A percentile compares a stretch with the other conserved stretches of the same genome.
These are phyloP conservation scores for Conistra vaccinii DNA, from an alignment of 2,888 invertebrate genomes.

Conservation along the genomic window DNA sequence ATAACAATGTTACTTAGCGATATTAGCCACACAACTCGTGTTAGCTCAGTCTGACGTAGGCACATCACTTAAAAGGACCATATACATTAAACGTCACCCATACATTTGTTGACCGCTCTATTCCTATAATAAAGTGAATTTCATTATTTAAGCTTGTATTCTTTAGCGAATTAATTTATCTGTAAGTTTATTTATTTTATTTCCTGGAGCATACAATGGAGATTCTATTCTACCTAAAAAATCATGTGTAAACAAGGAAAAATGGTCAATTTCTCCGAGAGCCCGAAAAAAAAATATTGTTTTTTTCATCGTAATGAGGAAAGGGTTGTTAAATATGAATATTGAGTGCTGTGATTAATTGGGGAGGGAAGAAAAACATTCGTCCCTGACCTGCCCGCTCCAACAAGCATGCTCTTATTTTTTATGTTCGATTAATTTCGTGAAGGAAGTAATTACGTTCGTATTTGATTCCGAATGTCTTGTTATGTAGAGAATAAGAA, in stretches of 20 bases:
- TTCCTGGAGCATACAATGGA: conserved; percentile 1
- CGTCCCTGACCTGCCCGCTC: conserved; percentile 37
- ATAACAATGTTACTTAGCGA: conserved; percentile 46
- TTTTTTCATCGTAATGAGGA: conserved; percentile 28
- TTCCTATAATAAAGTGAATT: conserved; percentile 36
- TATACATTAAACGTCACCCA: conserved; percentile 42
- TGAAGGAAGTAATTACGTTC: conserved; percentile 24
- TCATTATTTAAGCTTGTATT: conserved; percentile 31
- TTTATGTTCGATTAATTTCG: conserved; percentile 23
- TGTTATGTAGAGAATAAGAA: not conserved
- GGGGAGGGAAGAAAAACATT: conserved; percentile 22
- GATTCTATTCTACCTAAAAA: conserved; percentile 3
- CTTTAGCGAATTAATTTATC: not conserved
- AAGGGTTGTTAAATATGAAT: conserved; percentile 41
- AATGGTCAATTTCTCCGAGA: not conserved
- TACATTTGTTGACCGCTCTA: conserved; percentile 40
- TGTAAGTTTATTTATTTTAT: not conserved
- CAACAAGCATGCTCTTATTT: conserved; percentile 28
- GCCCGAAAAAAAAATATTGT: not conserved
- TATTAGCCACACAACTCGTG: conserved; percentile 34
- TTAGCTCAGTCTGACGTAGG: conserved; percentile 42
- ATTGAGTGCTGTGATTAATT: conserved; percentile 47
- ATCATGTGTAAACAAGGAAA: conserved; percentile 6
- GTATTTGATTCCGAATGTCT: conserved; percentile 19
- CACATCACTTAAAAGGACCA: conserved; percentile 36